phyloP scores from a whole-genome alignment of 2,888 invertebrate species.

The Tiliacea aurago region DNA sequence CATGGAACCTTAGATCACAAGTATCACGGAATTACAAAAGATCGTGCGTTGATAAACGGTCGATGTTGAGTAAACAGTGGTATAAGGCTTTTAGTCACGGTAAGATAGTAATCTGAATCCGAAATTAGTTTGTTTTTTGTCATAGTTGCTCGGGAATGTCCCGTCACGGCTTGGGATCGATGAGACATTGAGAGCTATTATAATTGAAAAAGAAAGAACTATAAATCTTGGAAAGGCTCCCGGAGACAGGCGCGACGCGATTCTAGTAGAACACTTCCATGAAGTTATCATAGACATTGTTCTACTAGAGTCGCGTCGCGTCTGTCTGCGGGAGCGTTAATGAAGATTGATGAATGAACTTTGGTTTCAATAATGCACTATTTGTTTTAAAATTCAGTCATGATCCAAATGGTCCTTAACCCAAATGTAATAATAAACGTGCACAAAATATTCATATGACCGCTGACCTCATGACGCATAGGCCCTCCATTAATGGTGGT shows the following conservation, averaged over 20 bases:
- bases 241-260: too few species aligned
- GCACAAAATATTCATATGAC: conserved; percentile 33
- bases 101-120: conserved; percentile 83
- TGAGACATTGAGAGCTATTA: conserved; percentile 69
- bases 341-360: background rate
- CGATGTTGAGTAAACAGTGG: conserved; percentile 84
- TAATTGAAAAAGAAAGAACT: conserved; percentile 23
- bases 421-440: conserved; percentile 29
- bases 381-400: conserved; percentile 15
- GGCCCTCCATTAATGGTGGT: conserved; percentile 39
- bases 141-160: conserved; percentile 73
- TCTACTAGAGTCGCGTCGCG: too few species aligned
- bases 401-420: conserved; percentile 2
- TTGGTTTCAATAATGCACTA: background rate
- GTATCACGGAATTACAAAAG: conserved; percentile 74
- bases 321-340: background rate
- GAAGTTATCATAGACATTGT: too few species aligned
- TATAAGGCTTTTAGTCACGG: conserved; percentile 81
- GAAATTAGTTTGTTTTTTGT: conserved; percentile 88
- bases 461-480: conserved; percentile 45
- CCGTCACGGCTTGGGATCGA: conserved; percentile 78
- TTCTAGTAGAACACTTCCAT: too few species aligned
- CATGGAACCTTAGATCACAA: conserved; percentile 60
- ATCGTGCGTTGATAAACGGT: conserved; percentile 88
- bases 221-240: background rate